phyloP scores from a whole-genome alignment of 2,888 invertebrate species.

The Leistus spinibarbis region DNA sequence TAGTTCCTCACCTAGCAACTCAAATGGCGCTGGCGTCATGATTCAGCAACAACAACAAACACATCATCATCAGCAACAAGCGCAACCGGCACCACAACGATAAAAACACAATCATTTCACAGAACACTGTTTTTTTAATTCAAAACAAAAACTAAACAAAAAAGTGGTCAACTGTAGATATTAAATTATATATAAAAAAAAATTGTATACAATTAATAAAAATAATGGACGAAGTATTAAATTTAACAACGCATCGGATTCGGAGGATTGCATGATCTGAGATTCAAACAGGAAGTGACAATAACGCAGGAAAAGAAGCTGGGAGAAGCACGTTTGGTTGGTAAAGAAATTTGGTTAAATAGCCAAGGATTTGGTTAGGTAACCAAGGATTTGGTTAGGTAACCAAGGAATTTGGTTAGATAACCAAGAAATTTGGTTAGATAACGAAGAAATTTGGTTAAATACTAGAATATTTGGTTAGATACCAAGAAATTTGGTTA shows the following conservation, averaged over 20 bases:
- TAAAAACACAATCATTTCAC: conserved; percentile 47
- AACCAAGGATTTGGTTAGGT: no score
- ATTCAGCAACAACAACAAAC: conserved; percentile 51
- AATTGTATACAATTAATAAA: conserved; percentile 19
- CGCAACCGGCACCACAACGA: conserved; percentile 57
- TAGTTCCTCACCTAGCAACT: conserved; percentile 58
- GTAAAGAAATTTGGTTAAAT: no score
- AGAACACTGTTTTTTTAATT: not conserved
- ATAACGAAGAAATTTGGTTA: no score
- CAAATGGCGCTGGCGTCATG: conserved; percentile 55
- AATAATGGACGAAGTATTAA: conserved; percentile 29
- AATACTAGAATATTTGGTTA: no score
- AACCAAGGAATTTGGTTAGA: no score
- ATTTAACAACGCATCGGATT: not conserved
- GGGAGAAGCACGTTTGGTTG: no score
- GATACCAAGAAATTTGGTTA: no score
- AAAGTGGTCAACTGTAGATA: conserved; percentile 19
- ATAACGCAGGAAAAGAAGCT: no score
- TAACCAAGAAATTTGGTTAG: no score
- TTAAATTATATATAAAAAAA: conserved; percentile 10
- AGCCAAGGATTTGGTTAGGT: no score
- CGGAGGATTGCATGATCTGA: not conserved
- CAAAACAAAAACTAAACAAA: not conserved
- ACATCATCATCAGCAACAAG: conserved; percentile 52
- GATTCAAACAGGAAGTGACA: conserved; percentile 13